Conservation (phyloP, 2,888 invertebrate genomes). For the Epinotia nisella region DNA sequence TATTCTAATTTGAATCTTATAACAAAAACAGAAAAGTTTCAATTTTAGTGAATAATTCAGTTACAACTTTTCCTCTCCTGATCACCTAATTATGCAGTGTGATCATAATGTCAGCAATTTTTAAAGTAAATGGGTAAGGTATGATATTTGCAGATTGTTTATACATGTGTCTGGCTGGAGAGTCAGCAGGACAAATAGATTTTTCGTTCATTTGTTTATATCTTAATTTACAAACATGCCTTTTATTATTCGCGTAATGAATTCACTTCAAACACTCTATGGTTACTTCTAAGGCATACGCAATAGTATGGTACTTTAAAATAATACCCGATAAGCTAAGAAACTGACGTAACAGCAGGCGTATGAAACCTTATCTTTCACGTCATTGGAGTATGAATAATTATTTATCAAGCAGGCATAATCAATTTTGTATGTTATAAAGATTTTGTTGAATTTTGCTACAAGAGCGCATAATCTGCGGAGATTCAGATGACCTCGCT, state of each 20-base stretch:
- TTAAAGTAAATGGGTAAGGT: too few species aligned
- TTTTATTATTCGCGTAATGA: neutral
- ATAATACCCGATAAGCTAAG: slow-evolving; percentile 13
- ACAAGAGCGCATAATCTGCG: slow-evolving; percentile 27
- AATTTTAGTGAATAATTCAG: too few species aligned
- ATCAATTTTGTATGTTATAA: slow-evolving; percentile 19
- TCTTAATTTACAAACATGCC: neutral
- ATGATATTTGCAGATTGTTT: too few species aligned
- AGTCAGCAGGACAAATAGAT: neutral
- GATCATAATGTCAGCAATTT: too few species aligned
- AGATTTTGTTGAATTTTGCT: slow-evolving; percentile 13
- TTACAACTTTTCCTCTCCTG: too few species aligned
- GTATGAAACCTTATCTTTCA: slow-evolving; percentile 25
- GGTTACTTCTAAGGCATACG: neutral
- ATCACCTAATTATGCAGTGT: too few species aligned
- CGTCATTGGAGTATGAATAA: slow-evolving; percentile 33
- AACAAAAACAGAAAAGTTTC: too few species aligned
- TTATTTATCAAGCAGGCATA: slow-evolving; percentile 29
- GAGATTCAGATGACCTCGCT: slow-evolving; percentile 2
- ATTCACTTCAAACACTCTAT: slow-evolving; percentile 1
- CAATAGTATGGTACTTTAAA: slow-evolving; percentile 12
- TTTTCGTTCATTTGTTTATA: neutral
- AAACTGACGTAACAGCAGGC: slow-evolving; percentile 15
- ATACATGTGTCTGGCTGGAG: too few species aligned
- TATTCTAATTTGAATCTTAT: too few species aligned